Evolutionary conservation across 2,888 invertebrate species (phyloP), one percentile per base, ranked within the genome.

Genomic region (Galeopsomyia nigrocyanea): DNA sequence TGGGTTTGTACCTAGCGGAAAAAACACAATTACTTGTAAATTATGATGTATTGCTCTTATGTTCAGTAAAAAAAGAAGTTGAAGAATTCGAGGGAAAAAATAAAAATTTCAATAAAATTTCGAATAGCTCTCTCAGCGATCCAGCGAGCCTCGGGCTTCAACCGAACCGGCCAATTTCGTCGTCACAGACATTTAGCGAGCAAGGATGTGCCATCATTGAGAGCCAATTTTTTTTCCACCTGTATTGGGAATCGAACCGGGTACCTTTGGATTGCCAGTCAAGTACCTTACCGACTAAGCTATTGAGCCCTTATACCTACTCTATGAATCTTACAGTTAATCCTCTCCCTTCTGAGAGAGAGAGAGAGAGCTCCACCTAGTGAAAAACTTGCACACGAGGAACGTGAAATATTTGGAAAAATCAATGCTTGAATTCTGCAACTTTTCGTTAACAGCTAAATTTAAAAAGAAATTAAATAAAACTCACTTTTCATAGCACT

Each of bases 1-100:
- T 89, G 21, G 92, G 84, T n/a, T 90, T 88, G 84, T 91, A 95
- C 86, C 92, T 94, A 51, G 88, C 53, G n/a, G 56, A 31, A 22
- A 31, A 46, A 51, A 26, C 19, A 39, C 14, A 26, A 26, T 26
- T 26, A 2, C 5, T 26, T 26, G 26, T 26, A n/a, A n/a, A n/a
- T n/a, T n/a, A n/a, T n/a, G n/a, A n/a, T n/a, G n/a, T n/a, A n/a
- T n/a, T n/a, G n/a, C n/a, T n/a, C n/a, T n/a, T n/a, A n/a, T n/a
- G n/a, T n/a, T n/a, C n/a, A n/a, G n/a, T n/a, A n/a, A n/a, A n/a
- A 31, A 31, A n/a, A 53, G 6, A 53, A 53, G 53, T 53, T n/a
- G n/a, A n/a, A n/a, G n/a, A n/a, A n/a, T n/a, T n/a, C n/a, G 56
- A 13, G 39, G 47, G n/a, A 56, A 22, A 31, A 39, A 50, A 39